These are phyloP conservation scores for Scaptomyza flava DNA, from an alignment of 2,888 invertebrate species.

Conservation along the genomic window DNA sequence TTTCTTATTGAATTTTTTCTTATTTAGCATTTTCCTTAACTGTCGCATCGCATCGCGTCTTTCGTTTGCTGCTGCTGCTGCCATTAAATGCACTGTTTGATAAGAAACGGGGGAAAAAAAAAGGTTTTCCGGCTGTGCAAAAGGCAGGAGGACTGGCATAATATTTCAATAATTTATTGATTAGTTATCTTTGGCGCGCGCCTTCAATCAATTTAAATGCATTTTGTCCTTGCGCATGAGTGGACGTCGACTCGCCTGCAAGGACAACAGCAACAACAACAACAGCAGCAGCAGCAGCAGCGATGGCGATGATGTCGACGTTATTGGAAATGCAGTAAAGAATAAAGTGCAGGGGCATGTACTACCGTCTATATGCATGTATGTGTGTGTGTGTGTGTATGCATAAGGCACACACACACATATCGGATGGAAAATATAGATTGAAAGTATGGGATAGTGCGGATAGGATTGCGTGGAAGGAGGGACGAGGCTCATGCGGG, in stretches of 20 bases:
- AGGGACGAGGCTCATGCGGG: conserved; percentile 54
- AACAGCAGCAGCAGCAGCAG: not conserved
- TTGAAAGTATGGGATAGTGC: not conserved
- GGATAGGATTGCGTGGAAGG: too few species aligned
- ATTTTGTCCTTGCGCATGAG: conserved; percentile 75
- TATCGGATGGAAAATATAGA: conserved; percentile 48
- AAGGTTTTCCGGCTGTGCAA: conserved; percentile 1
- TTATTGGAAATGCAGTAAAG: conserved; percentile 75
- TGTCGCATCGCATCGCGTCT: too few species aligned
- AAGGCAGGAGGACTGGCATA: conserved; percentile 43
- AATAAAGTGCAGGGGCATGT: conserved; percentile 59
- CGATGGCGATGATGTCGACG: conserved; percentile 30
- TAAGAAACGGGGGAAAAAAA: too few species aligned
- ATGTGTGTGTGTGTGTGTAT: conserved; percentile 17
- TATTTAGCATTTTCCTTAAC: conserved; percentile 13
- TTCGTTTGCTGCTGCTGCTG: not conserved
- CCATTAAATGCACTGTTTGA: conserved; percentile 25
- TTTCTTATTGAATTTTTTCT: conserved; percentile 34
- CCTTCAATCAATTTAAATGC: conserved; percentile 76
- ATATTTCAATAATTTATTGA: conserved; percentile 73
- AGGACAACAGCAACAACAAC: conserved; percentile 37
- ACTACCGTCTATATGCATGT: not conserved
- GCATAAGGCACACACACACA: conserved; percentile 11
- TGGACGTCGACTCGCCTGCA: conserved; percentile 54
- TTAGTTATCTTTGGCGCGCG: conserved; percentile 70